Evolutionary conservation across 2,113 vertebrate species (phyloP), one percentile per base, ranked within the genome.

Genomic region (Myrmecobius fasciatus): DNA sequence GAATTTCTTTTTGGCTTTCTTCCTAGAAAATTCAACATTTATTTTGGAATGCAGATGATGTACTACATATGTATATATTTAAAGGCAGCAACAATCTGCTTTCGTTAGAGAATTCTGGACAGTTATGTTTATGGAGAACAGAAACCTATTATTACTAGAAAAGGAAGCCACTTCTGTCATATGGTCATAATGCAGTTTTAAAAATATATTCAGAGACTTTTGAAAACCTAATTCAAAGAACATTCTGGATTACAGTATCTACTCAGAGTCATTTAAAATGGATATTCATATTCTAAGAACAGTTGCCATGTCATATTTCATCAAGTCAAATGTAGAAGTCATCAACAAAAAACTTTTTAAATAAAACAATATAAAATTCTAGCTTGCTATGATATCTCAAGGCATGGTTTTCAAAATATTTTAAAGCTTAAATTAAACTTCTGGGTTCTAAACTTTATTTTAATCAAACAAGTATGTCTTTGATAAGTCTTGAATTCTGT

Each of bases 1-100:
- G 95, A 95, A 53, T 96, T 94, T 96, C n/a, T 90, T n/a, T 91
- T 93, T 95, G 89, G 89, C 93, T 94, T 96, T 96, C 89, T 51
- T 96, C 93, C 95, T 91, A 28, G 14, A 91, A 5, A 96, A 12
- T 24, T 94, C 24, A 20, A 53, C 53, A 67, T 96, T 94, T 89
- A 93, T 31, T 96, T 95, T 91, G n/a, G 52, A 94, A 94, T 92
- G 26, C 67, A 96, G 56, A 96, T 91, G 43, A 96, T 95, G 47
- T 8, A 0, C 1, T 56, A 96, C 52, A 91, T 24, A 46, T 96
- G 54, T 54, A 28, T 83, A 51, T 89, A 90, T 49, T 94, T 96
- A 93, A 97, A 97, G 46, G n/a, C 90, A 67, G 12, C 52, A 83
- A 43, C 67, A 91, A 7, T 96, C 88, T 95, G 47, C n/a, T 96